These are phyloP conservation scores for Ostrea edulis DNA, from an alignment of 1,140 invertebrate species.

Conservation along the genomic window DNA sequence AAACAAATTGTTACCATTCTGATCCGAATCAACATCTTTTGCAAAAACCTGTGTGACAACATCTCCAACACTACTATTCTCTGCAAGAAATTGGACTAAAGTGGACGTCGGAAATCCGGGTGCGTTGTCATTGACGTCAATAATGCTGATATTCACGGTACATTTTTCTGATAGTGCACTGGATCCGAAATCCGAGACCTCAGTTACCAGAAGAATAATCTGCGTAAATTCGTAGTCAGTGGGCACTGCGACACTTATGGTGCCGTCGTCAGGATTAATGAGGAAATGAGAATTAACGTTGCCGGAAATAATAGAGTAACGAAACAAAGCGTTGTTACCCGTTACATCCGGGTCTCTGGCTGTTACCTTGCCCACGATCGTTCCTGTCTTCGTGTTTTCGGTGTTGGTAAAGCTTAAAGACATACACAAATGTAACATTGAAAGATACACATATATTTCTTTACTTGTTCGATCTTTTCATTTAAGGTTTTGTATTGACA, in stretches of 20 bases:
- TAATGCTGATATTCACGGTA: constrained; percentile 57
- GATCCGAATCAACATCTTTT: neutral
- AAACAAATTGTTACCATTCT: neutral
- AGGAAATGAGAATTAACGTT: constrained; percentile 55
- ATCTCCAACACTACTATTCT: neutral
- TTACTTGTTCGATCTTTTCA: no score
- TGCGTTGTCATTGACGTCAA: constrained; percentile 65
- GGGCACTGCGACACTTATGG: constrained; percentile 45
- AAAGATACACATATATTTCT: neutral
- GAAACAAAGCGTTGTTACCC: constrained; percentile 56
- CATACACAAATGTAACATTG: neutral
- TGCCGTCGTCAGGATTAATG: constrained; percentile 56
- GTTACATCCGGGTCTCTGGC: constrained; percentile 64
- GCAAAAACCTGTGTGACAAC: neutral
- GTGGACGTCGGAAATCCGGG: constrained; percentile 66
- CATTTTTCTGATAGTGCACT: constrained; percentile 42
- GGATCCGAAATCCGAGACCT: constrained; percentile 61
- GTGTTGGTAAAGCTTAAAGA: neutral
- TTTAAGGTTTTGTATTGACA: no score
- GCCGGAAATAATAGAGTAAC: constrained; percentile 56
- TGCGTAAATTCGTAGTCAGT: constrained; percentile 91
- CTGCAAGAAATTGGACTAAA: constrained; percentile 79
- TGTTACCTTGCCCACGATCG: constrained; percentile 42
- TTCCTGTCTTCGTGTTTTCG: neutral
- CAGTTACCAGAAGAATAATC: constrained; percentile 70